Base-by-base conservation (phyloP, 2,113 vertebrate genomes). In the Melanocharis versteri region DNA sequence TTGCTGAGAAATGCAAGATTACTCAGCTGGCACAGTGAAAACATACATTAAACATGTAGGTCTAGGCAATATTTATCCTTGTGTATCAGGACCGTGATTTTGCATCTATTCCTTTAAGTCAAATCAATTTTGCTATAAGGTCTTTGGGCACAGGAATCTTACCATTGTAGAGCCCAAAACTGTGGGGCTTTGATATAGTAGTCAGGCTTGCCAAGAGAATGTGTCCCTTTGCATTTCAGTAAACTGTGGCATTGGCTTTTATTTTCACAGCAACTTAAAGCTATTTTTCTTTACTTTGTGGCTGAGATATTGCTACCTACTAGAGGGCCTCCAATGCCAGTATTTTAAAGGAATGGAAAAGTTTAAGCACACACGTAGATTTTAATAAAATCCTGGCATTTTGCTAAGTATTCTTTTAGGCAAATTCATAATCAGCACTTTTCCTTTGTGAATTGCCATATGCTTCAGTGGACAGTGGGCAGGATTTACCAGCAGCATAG, bases 401-500 rank as follows among this genome's bases (percentile, higher is more conserved):
- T 87, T 94, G 40, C 21, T 86, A 48, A 45, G 16, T 26, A 15
- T 77, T 65, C 13, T 73, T 85, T 58, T 9, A 53, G 84, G 68
- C 18, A 94, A 91, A 77, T 82, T 71, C 18, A 20, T 50, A 51
- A 72, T 31, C 68, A 47, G 7, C 3, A 2, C 23, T 68, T 82
- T 87, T 53, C 19, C 42, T 76, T 57, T 53, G n/a, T 2, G 3
- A 80, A 21, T 54, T 64, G 31, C 56, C 1, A 1, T 83, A 22
- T 57, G 33, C 17, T 31, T 35, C 86, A 82, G 57, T 47, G 71
- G 87, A 51, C 57, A 89, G 68, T 24, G 57, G 45, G 39, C 33
- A 94, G 73, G 57, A 76, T 87, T 93, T 92, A 83, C 81, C 79
- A 95, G 78, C 73, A 96, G 40, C 35, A 17, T 31, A 82, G 33